phyloP scores from a whole-genome alignment of 30 jellyfish, hydroid and myxozoan genomes.

The Pelagia noctiluca region DNA sequence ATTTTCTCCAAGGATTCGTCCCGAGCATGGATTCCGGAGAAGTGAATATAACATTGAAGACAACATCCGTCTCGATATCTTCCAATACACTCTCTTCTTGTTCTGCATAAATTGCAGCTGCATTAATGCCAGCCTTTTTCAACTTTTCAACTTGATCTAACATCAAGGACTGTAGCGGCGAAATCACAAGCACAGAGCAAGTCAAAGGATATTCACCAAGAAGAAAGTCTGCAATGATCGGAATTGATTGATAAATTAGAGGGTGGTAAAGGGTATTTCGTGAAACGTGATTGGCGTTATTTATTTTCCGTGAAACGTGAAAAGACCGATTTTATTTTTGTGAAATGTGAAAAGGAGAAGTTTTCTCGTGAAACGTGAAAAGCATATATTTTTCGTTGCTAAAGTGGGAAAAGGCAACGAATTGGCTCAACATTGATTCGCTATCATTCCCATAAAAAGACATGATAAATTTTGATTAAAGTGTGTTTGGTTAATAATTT shows the following conservation, averaged over 20 bases:
- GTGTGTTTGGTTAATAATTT: too few species aligned
- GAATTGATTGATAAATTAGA: not conserved
- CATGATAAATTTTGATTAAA: too few species aligned
- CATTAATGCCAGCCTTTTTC: constrained; percentile 1
- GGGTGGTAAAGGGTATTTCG: too few species aligned
- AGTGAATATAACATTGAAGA: constrained; percentile 1
- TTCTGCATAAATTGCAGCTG: not conserved
- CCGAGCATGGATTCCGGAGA: constrained; percentile 6
- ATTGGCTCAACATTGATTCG: too few species aligned
- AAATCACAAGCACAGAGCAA: not conserved
- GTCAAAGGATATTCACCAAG: constrained; percentile 5
- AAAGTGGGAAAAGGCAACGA: too few species aligned
- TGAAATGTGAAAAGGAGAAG: too few species aligned
- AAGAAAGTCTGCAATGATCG: not conserved
- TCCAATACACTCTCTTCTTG: not conserved
- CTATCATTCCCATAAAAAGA: too few species aligned
- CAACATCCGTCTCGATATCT: not conserved
- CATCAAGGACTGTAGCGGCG: constrained; percentile 6
- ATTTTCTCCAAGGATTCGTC: not conserved
- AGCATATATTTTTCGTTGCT: too few species aligned
- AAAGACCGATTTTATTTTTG: too few species aligned
- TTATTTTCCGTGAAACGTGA: too few species aligned
- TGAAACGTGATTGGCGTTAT: too few species aligned
- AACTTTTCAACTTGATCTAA: not conserved
- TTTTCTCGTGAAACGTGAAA: too few species aligned